Base-by-base conservation (phyloP, 2,888 invertebrate species). In the Carpatolechia fugitivella region DNA sequence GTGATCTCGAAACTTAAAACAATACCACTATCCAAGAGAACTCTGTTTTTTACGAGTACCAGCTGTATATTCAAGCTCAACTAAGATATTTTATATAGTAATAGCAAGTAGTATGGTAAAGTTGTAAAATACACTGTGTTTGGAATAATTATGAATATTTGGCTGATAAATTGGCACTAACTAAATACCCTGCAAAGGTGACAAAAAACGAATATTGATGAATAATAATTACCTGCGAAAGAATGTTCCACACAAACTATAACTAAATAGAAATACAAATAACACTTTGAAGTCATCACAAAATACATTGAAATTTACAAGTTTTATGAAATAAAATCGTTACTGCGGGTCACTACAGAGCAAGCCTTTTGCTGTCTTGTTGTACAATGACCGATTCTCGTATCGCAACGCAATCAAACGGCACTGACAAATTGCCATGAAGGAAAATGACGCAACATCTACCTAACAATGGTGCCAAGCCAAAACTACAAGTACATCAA, bases 341-440 rank as follows among this genome's bases (percentile, higher is more conserved):
- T 18, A 60, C 48, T 49, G 48, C 52, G 57, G 58, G 58, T 60
- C 62, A 51, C 56, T 61, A 54, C 49, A n/a, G n/a, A 56, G 16
- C 40, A 3, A 18, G 14, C 63, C 54, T 57, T 38, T 41, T 61
- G 61, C 58, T 60, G 62, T 60, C 60, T 68, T 60, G 60, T 24
- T 53, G 49, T 58, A 63, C 65, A 71, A 72, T 71, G 71, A 55
- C 69, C 59, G 59, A 56, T 63, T 66, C 61, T 57, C 10, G 53
- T 13, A 35, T 30, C n/a, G 46, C 16, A 40, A 14, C n/a, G 46
- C 16, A 40, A 14, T 40, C 16, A 18, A 16, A 40, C 1, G 18
- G 14, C 10, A 40, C 14, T 40, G 16, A 40, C 40, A 40, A 38
- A 40, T 40, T 16, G 40, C 40, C 40, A 40, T 40, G 40, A 40